Percentiles rank a stretch among this genome's conserved stretches.
Evolutionary conservation across 2,113 vertebrate genomes (phyloP).

Genomic region (Alosa alosa): DNA sequence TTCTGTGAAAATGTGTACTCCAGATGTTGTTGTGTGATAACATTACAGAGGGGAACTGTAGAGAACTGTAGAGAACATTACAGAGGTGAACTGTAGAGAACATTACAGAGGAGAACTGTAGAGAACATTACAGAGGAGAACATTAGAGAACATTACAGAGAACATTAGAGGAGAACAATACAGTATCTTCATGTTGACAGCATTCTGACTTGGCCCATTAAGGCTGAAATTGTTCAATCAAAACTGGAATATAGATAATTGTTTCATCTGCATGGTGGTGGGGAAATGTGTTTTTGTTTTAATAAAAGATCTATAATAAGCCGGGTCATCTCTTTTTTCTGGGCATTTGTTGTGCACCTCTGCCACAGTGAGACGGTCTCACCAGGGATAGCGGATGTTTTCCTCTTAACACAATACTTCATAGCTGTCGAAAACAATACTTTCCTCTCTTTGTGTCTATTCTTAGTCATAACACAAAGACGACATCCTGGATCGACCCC

Average conservation of each 20-base stretch:
- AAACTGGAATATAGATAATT: too few relatives aligned
- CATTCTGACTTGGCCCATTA: neutral
- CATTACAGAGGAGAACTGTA: too few relatives aligned
- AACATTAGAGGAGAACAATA: neutral
- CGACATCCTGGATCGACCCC: conserved; percentile 98
- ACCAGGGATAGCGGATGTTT: neutral
- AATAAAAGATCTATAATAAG: neutral
- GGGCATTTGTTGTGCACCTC: neutral
- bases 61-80: neutral
- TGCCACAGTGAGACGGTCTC: neutral
- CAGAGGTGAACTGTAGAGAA: too few relatives aligned
- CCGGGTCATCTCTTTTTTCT: neutral
- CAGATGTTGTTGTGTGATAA: too few relatives aligned
- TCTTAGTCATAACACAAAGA: conserved; percentile 97
- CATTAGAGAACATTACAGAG: too few relatives aligned
- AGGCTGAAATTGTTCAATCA: too few relatives aligned
- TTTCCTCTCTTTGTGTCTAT: conserved; percentile 25
- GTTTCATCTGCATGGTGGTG: too few relatives aligned
- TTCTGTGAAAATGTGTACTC: too few relatives aligned
- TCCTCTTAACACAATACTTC: conserved; percentile 2
- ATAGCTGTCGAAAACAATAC: conserved; percentile 20
- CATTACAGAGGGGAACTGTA: too few relatives aligned
- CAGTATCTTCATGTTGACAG: neutral
- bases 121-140: neutral
- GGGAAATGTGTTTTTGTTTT: neutral